phyloP scores from a whole-genome alignment of 2,113 vertebrate species.

The Lampris megalopsis region DNA sequence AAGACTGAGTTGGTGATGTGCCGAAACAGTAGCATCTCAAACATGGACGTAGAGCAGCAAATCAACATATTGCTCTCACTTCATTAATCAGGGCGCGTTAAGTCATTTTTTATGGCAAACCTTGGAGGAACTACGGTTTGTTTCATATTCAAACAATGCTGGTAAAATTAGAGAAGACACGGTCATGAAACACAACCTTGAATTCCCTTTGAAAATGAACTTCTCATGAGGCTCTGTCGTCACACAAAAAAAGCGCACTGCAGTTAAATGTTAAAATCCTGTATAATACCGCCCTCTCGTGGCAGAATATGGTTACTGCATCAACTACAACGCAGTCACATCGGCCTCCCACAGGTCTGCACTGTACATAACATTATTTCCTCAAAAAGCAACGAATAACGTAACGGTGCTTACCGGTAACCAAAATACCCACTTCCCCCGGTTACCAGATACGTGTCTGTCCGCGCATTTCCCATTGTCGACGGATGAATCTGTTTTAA shows the following conservation, averaged over 20 bases:
- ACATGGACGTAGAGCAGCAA: not conserved
- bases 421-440: constrained; percentile 95
- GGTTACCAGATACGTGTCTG: constrained; percentile 84
- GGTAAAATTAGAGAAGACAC: too few species aligned
- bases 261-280: not conserved
- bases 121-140: not conserved
- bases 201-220: too few species aligned
- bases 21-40: not conserved
- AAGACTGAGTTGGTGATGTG: too few species aligned
- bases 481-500: constrained; percentile 26
- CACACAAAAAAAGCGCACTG: too few species aligned
- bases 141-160: too few species aligned
- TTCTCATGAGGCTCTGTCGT: too few species aligned
- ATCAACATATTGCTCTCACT: not conserved
- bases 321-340: too few species aligned
- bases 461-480: constrained; percentile 58
- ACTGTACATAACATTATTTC: not conserved
- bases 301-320: not conserved
- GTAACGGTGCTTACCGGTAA: constrained; percentile 85
- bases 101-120: not conserved
- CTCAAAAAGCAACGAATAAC: not conserved
- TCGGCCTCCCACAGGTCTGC: too few species aligned
- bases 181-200: too few species aligned
- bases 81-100: not conserved
- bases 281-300: constrained; percentile 43